Base-by-base conservation (phyloP, 2,797 vertebrate genomes). In the Brotula barbata region DNA sequence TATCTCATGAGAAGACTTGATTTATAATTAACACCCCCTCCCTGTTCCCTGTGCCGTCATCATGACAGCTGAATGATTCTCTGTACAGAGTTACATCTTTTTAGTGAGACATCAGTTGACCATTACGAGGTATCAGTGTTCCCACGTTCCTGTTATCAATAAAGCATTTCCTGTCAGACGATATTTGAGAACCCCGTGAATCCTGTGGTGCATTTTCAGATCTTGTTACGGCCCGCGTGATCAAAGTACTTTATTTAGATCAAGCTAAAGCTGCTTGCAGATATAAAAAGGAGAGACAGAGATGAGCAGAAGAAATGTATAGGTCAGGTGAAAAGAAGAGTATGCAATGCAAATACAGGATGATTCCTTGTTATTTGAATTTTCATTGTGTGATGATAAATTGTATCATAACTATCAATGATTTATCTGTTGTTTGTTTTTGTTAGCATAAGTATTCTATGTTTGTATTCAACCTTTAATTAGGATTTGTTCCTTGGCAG, bases 41-140 rank as follows among this genome's bases (percentile, higher is more conserved):
- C 47, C 11, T 39, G 57, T 48, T 55, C 25, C 42, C 25, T 40
- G 25, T 46, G 17, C 41, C 28, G 25, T 47, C 11, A 34, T 47
- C 11, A 34, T 57, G 70, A 54, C 51, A 75, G 33, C n/a, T 45
- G 37, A 67, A 36, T 55, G 41, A 64, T 61, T 37, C 44, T 55
- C 54, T 59, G 45, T 51, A 58, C 15, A 49, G 52, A 65, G 44
- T 77, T 77, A 69, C 47, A 56, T 58, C 51, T 59, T 73, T 55
- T 58, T 43, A 58, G 52, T 25, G 62, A 61, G 49, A 78, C 73
- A 79, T 70, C 25, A 41, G 75, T 66, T 80, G 63, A 80, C 61
- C 40, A 46, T 71, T 63, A 57, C 41, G 78, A 81, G 77, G 79
- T 75, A 85, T 83, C 80, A 70, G 39, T 49, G 49, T 61, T 83